phyloP scores from a whole-genome alignment of 2,113 vertebrate genomes.

The Trinectes maculatus region DNA sequence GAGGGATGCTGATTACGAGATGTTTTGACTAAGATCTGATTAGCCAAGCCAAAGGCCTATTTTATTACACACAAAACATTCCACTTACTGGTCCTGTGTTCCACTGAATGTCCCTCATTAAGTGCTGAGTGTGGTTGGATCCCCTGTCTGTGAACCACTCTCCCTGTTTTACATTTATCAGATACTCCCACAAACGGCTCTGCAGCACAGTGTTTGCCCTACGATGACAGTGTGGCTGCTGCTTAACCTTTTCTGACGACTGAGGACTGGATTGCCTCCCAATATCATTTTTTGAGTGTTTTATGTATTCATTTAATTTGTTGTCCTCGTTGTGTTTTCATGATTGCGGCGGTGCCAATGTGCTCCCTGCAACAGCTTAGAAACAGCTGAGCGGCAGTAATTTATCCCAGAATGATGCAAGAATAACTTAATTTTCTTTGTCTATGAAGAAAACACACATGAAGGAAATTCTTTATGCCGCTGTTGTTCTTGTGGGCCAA shows the following conservation, averaged over 20 bases:
- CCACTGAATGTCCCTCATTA: slow-evolving; percentile 73
- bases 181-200: slow-evolving; percentile 63
- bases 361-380: slow-evolving; percentile 56
- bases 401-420: slow-evolving; percentile 63
- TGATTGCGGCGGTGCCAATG: slow-evolving; percentile 47
- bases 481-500: slow-evolving; percentile 69
- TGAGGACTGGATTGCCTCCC: slow-evolving; percentile 33
- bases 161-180: slow-evolving; percentile 67
- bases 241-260: slow-evolving; percentile 26
- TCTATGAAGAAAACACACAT: slow-evolving; percentile 59
- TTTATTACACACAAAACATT: slow-evolving; percentile 82
- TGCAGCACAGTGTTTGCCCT: slow-evolving; percentile 35
- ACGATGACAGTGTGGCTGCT: slow-evolving; percentile 50
- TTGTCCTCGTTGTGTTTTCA: slow-evolving; percentile 51
- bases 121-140: slow-evolving; percentile 73
- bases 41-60: slow-evolving; percentile 80
- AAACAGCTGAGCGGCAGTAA: slow-evolving; percentile 53
- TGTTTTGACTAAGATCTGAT: slow-evolving; percentile 81
- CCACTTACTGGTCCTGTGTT: slow-evolving; percentile 75
- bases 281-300: slow-evolving; percentile 42
- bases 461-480: slow-evolving; percentile 56
- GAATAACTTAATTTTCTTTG: slow-evolving; percentile 59
- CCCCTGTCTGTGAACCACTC: slow-evolving; percentile 61
- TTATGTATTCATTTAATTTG: slow-evolving; percentile 47
- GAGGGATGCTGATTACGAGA: slow-evolving; percentile 80